Evolutionary conservation across 2,113 vertebrate species (phyloP).

Genomic region (Loxodonta africana): DNA sequence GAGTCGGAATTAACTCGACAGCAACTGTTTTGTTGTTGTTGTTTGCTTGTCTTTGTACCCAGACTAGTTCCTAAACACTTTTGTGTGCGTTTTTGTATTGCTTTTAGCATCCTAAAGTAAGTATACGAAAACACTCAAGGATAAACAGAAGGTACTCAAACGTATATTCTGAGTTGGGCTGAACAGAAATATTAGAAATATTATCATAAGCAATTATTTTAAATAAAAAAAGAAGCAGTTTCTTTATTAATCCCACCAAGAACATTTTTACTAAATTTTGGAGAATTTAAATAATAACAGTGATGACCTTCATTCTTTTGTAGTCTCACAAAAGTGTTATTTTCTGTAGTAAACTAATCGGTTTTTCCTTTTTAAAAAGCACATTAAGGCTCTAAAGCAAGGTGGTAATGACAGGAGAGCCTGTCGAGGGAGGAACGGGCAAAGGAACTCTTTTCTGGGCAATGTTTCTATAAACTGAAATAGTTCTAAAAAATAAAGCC

Average conservation of each 20-base stretch:
- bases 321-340: not conserved
- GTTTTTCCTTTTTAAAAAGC: not conserved
- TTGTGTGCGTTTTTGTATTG: not conserved
- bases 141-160: not conserved
- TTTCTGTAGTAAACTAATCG: constrained; percentile 26
- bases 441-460: too few species aligned
- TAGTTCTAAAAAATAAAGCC: too few species aligned
- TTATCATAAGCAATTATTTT: not conserved
- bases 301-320: not conserved
- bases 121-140: not conserved
- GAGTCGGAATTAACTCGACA: too few species aligned
- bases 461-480: too few species aligned
- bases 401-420: too few species aligned
- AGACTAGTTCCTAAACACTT: not conserved
- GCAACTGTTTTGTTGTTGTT: too few species aligned
- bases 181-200: not conserved
- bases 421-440: too few species aligned
- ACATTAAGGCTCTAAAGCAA: not conserved
- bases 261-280: not conserved
- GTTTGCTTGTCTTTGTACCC: too few species aligned
- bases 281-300: constrained; percentile 28
- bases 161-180: not conserved
- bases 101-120: not conserved
- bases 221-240: constrained; percentile 18
- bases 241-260: constrained; percentile 8